phyloP scores from a whole-genome alignment of 2,113 vertebrate genomes.

The Lota lota region DNA sequence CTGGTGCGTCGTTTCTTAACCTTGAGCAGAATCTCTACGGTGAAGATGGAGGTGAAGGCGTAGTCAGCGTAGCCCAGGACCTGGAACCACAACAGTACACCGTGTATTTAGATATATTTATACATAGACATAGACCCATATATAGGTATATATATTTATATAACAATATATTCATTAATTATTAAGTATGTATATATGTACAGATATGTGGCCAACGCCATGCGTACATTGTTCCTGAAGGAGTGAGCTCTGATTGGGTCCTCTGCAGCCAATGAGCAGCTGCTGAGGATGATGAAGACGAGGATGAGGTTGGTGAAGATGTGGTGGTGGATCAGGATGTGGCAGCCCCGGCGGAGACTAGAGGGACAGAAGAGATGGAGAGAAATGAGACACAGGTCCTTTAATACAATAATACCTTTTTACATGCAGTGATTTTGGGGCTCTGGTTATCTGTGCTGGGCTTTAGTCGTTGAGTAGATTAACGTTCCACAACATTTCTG shows the following conservation, averaged over 20 bases:
- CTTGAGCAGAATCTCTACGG: conserved; percentile 90
- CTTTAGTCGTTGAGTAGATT: too few relatives aligned
- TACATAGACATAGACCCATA: background rate
- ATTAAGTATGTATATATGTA: background rate
- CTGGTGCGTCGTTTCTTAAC: conserved; percentile 51
- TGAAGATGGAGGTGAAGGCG: conserved; percentile 92
- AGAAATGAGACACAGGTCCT: background rate
- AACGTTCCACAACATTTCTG: too few relatives aligned
- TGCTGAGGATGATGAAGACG: conserved; percentile 95
- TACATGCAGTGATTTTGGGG: too few relatives aligned
- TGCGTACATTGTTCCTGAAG: conserved; percentile 86
- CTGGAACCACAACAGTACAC: conserved; percentile 48
- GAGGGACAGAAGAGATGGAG: conserved; percentile 6
- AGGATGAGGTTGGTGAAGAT: conserved; percentile 95
- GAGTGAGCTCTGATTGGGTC: conserved; percentile 91
- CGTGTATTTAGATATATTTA: background rate
- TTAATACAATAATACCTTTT: background rate
- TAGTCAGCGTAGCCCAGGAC: conserved; percentile 91
- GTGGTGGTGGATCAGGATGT: conserved; percentile 88
- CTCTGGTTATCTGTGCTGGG: too few relatives aligned
- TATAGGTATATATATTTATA: background rate
- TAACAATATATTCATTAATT: too few relatives aligned
- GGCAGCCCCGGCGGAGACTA: conserved; percentile 84
- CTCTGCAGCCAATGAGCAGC: conserved; percentile 89
- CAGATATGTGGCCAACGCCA: background rate